Evolutionary conservation across 2,113 vertebrate species (phyloP).

Genomic region (Rhinoderma darwinii): DNA sequence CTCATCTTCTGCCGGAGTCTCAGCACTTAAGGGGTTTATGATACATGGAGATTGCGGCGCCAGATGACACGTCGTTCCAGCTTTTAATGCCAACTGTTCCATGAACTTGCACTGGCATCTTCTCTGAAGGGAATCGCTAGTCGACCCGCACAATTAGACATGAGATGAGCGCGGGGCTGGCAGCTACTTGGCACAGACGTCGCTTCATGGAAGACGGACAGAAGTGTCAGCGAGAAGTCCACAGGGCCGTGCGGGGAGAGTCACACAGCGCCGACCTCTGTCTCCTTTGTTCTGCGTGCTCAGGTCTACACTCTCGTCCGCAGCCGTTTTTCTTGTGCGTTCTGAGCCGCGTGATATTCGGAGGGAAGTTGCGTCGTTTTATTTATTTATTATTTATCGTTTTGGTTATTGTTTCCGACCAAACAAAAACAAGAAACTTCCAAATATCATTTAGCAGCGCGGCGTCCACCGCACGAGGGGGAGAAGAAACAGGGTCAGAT

Average conservation of each 20-base stretch:
- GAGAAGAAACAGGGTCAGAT: constrained; percentile 21
- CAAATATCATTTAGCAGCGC: neutral
- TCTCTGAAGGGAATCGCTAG: constrained; percentile 64
- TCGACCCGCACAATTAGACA: constrained; percentile 64
- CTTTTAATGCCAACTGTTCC: constrained; percentile 62
- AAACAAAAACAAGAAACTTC: neutral
- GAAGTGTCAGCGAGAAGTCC: constrained; percentile 34
- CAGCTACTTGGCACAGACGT: constrained; percentile 61
- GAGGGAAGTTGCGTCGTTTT: neutral
- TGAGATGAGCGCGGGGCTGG: constrained; percentile 63
- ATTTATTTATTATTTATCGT: neutral
- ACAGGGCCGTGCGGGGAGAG: neutral
- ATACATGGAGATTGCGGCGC: constrained; percentile 63
- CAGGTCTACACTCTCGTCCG: neutral
- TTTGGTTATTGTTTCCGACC: neutral
- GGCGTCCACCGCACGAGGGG: neutral
- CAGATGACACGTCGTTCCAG: constrained; percentile 69
- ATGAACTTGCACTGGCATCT: constrained; percentile 45
- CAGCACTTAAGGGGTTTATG: constrained; percentile 66
- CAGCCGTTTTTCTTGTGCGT: no score
- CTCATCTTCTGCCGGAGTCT: constrained; percentile 5
- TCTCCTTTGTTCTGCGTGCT: neutral
- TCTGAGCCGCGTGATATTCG: neutral
- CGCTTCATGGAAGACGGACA: constrained; percentile 55
- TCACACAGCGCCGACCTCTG: neutral